Percentiles rank a stretch among this genome's conserved stretches.
Conservation (phyloP, 2,888 invertebrate genomes). For the Melangyna quadrimaculata region DNA sequence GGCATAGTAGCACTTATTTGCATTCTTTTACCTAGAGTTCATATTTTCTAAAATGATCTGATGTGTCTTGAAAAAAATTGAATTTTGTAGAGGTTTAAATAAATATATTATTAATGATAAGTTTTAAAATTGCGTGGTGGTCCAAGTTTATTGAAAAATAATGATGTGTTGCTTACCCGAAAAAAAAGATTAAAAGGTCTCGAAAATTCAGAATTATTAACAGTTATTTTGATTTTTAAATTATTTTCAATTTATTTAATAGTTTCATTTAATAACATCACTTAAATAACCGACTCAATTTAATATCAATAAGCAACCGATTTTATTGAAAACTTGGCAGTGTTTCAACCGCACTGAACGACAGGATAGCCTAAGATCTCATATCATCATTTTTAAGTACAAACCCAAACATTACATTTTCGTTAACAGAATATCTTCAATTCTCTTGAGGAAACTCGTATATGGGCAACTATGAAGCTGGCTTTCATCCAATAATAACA, state of each 20-base stretch:
- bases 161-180: too few relatives aligned
- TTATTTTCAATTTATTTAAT: neutral
- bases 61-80: too few relatives aligned
- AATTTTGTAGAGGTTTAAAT: too few relatives aligned
- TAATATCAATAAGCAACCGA: constrained; percentile 56
- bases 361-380: constrained; percentile 9
- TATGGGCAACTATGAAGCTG: constrained; percentile 49
- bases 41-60: too few relatives aligned
- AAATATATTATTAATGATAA: too few relatives aligned
- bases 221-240: neutral
- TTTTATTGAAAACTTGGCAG: constrained; percentile 52
- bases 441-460: neutral
- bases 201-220: too few relatives aligned
- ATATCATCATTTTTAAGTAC: constrained; percentile 47
- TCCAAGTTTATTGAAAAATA: too few relatives aligned
- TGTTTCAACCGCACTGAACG: constrained; percentile 10
- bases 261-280: neutral
- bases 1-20: too few relatives aligned
- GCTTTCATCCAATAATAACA: constrained; percentile 61
- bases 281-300: constrained; percentile 37
- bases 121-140: too few relatives aligned
- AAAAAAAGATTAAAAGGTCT: too few relatives aligned
- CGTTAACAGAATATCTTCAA: constrained; percentile 49
- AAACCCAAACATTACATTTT: constrained; percentile 56
- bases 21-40: too few relatives aligned